phyloP scores from a whole-genome alignment of 2,113 vertebrate genomes.

The Scortum barcoo region DNA sequence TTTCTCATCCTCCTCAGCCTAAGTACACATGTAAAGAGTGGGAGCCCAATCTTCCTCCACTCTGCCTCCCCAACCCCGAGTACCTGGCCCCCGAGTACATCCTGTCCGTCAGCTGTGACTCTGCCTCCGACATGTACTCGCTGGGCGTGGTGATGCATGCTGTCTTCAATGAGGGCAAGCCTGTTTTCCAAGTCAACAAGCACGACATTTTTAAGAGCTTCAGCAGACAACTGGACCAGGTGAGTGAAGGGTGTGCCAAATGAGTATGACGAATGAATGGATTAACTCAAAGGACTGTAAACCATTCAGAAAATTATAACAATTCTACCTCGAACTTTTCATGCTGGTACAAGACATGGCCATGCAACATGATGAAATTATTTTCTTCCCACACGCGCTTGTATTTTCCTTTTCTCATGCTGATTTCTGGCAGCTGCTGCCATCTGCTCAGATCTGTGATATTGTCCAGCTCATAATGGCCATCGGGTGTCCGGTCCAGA shows the following conservation, averaged over 20 bases:
- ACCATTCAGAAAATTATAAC: background rate
- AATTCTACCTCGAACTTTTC: background rate
- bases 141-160: constrained; percentile 93
- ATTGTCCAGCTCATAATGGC: background rate
- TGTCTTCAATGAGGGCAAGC: constrained; percentile 97
- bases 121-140: constrained; percentile 98
- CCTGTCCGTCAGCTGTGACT: constrained; percentile 97
- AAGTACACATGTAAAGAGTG: constrained; percentile 97
- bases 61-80: constrained; percentile 97
- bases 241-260: constrained; percentile 63
- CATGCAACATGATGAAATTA: background rate
- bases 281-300: background rate
- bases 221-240: constrained; percentile 98
- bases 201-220: constrained; percentile 99
- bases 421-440: background rate
- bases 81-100: constrained; percentile 99
- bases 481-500: background rate
- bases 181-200: constrained; percentile 97
- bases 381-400: background rate
- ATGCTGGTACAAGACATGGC: background rate
- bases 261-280: background rate
- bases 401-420: background rate
- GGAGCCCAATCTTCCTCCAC: constrained; percentile 95
- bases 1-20: constrained; percentile 76
- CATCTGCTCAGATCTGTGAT: background rate